Conservation (phyloP, 2,113 vertebrate genomes). For the Ia io region DNA sequence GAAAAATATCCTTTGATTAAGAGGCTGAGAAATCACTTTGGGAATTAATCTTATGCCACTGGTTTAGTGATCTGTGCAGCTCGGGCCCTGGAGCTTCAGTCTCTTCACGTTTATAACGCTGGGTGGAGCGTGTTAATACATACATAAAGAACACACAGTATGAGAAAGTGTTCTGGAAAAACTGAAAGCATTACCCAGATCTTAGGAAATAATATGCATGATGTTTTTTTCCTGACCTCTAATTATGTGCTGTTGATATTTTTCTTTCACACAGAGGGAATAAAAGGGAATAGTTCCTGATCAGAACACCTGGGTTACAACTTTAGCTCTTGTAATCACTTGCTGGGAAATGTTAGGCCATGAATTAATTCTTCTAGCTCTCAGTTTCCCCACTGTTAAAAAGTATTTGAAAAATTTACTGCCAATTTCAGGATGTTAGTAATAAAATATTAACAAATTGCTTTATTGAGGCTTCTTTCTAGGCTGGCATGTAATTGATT, state of each 20-base stretch:
- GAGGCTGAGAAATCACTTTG: background rate
- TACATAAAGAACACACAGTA: background rate
- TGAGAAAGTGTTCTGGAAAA: background rate
- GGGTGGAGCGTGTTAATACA: background rate
- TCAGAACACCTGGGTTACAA: background rate
- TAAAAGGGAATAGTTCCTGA: background rate
- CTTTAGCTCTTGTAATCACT: background rate
- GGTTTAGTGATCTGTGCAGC: background rate
- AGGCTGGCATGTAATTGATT: background rate
- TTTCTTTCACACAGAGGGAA: background rate
- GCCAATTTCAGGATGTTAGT: background rate
- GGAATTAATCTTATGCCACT: background rate
- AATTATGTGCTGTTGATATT: background rate
- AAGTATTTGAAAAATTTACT: background rate
- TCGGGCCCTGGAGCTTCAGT: background rate
- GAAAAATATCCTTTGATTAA: background rate
- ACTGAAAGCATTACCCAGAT: background rate
- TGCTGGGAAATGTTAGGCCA: background rate
- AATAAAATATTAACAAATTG: slow-evolving; percentile 1
- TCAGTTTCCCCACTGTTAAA: background rate
- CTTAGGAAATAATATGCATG: background rate
- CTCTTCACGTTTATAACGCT: background rate
- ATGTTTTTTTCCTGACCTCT: background rate
- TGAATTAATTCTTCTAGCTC: background rate
- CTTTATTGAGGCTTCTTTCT: background rate